Conservation (phyloP, 1,140 invertebrate species). For the Nixonia krombeini region DNA sequence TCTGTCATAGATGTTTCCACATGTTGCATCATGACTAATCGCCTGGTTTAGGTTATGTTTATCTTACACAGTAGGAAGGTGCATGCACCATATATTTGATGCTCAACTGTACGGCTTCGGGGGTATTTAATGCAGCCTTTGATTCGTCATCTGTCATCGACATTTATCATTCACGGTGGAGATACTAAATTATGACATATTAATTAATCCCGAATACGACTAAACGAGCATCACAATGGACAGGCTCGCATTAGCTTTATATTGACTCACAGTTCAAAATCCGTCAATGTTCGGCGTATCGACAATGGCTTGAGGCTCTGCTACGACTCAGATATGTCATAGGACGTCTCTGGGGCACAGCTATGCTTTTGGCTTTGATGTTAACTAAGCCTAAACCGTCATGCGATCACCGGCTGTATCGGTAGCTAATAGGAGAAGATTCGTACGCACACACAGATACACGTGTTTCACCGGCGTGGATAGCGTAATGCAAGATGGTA, state of each 20-base stretch:
- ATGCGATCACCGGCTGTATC: conserved; percentile 61
- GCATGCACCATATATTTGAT: no score
- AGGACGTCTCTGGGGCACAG: conserved; percentile 53
- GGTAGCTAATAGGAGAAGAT: conserved; percentile 62
- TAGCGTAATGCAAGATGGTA: conserved; percentile 15
- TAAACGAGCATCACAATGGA: conserved; percentile 31
- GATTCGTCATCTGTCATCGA: no score
- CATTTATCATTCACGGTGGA: no score
- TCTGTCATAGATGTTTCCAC: no score
- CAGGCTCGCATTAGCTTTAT: conserved; percentile 29
- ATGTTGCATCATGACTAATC: no score
- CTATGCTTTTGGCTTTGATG: conserved; percentile 72
- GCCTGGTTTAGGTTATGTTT: no score
- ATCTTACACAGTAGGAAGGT: no score
- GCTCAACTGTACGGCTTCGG: no score
- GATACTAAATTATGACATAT: conserved; percentile 4
- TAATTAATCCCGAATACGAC: conserved; percentile 38
- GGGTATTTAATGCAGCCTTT: no score
- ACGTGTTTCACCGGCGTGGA: conserved; percentile 21
- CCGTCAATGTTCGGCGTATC: conserved; percentile 36
- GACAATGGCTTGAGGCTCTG: conserved; percentile 39
- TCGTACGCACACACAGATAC: conserved; percentile 33
- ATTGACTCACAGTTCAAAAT: conserved; percentile 43
- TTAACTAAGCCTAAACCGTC: conserved; percentile 59
- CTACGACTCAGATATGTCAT: conserved; percentile 37